A percentile compares a stretch with the other conserved stretches of the same genome.
phyloP scores from a whole-genome alignment of 2,113 vertebrate genomes.

The Pelvicachromis taeniatus region DNA sequence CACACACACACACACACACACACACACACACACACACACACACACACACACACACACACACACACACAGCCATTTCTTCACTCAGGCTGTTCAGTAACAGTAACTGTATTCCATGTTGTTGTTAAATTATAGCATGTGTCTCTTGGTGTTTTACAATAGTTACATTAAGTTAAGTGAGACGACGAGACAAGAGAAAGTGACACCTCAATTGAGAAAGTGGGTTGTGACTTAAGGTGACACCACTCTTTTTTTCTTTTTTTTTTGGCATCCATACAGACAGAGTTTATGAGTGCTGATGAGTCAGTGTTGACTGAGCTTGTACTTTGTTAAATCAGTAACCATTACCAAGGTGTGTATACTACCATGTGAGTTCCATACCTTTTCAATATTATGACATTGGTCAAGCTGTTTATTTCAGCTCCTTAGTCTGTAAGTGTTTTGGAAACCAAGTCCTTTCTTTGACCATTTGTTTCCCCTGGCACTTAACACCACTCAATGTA shows the following conservation, averaged over 20 bases:
- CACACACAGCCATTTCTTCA: not conserved
- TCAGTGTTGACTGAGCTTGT: not conserved
- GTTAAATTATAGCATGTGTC: not conserved
- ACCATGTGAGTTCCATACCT: not conserved
- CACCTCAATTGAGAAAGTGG: not conserved
- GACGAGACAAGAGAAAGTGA: not conserved
- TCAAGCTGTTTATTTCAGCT: not conserved
- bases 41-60: not conserved
- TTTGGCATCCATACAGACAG: not conserved
- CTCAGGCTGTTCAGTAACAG: not conserved
- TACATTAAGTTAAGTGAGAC: not conserved
- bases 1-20: not conserved
- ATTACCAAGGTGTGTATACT: not conserved
- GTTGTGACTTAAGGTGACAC: not conserved
- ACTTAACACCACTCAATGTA: not conserved
- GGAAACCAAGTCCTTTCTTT: not conserved
- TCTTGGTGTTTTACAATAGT: not conserved
- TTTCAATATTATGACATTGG: not conserved
- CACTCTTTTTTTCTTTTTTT: not conserved
- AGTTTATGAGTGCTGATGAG: not conserved
- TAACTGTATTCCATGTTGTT: not conserved
- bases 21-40: not conserved
- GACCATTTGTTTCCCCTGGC: rapidly evolving
- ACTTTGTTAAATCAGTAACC: not conserved
- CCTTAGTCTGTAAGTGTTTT: not conserved